These are phyloP conservation scores for Drosophila pruinosa DNA, from an alignment of 1,140 invertebrate species.

Conservation along the genomic window DNA sequence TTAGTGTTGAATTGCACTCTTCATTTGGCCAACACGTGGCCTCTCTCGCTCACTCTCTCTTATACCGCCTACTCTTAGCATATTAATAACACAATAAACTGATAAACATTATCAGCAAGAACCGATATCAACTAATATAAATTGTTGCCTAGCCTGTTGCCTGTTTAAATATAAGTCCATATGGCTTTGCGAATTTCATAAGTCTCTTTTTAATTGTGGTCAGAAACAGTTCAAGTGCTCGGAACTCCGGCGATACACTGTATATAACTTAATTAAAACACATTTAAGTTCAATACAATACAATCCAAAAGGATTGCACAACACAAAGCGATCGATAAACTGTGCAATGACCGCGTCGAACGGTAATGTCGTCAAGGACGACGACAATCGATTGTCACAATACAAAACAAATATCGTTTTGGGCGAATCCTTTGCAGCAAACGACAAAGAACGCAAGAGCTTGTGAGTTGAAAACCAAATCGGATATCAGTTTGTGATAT, in stretches of 20 bases:
- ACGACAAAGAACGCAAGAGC: slow-evolving; percentile 50
- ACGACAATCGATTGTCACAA: slow-evolving; percentile 54
- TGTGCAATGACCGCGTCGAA: slow-evolving; percentile 55
- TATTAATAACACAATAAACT: slow-evolving; percentile 34
- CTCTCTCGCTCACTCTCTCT: background rate
- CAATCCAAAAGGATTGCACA: background rate
- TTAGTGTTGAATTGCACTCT: slow-evolving; percentile 3
- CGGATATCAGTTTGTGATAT: background rate
- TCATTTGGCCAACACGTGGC: background rate
- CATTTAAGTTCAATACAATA: no score
- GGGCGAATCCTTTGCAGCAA: slow-evolving; percentile 42
- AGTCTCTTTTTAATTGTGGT: slow-evolving; percentile 17
- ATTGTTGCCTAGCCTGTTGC: background rate
- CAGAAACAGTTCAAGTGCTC: slow-evolving; percentile 28
- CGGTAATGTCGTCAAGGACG: slow-evolving; percentile 60
- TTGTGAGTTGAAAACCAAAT: slow-evolving; percentile 62
- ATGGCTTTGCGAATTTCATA: slow-evolving; percentile 18
- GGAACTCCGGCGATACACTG: background rate
- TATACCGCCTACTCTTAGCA: slow-evolving; percentile 19
- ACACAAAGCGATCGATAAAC: slow-evolving; percentile 6
- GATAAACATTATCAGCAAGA: slow-evolving; percentile 35
- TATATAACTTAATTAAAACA: no score
- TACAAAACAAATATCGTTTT: slow-evolving; percentile 71
- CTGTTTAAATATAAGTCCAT: slow-evolving; percentile 45
- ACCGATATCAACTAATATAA: slow-evolving; percentile 26